Evolutionary conservation across 2,113 vertebrate species (phyloP).

Genomic region (Pheucticus melanocephalus): DNA sequence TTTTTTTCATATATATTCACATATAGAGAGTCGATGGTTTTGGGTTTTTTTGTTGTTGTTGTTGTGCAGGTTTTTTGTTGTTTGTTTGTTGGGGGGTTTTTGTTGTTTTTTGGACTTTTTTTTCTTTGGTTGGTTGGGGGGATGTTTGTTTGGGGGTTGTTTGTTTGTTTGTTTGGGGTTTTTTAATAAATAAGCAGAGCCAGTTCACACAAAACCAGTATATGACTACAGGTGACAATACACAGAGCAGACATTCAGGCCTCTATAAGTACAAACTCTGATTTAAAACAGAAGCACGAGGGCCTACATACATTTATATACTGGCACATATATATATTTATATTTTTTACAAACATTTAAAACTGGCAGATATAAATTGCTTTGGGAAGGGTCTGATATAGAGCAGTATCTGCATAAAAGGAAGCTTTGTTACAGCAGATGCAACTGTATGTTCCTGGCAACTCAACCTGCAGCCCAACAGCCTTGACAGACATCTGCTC

Average conservation of each 20-base stretch:
- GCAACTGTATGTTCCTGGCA: background rate
- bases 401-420: background rate
- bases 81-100: no score
- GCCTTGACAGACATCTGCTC: rapidly evolving
- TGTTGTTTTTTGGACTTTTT: no score
- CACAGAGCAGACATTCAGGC: background rate
- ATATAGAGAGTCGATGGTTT: background rate
- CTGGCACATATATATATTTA: background rate
- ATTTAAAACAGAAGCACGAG: background rate
- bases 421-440: background rate
- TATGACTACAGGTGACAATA: background rate
- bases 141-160: no score
- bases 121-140: no score
- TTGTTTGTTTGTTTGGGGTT: background rate
- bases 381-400: background rate
- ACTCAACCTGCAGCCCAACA: background rate
- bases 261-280: background rate
- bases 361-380: background rate
- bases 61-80: no score
- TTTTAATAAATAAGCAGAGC: background rate
- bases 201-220: background rate
- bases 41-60: no score
- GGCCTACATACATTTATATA: background rate
- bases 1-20: background rate
- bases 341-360: background rate